These are phyloP conservation scores for Agrochola lota DNA, from an alignment of 2,888 invertebrate genomes.

Conservation along the genomic window DNA sequence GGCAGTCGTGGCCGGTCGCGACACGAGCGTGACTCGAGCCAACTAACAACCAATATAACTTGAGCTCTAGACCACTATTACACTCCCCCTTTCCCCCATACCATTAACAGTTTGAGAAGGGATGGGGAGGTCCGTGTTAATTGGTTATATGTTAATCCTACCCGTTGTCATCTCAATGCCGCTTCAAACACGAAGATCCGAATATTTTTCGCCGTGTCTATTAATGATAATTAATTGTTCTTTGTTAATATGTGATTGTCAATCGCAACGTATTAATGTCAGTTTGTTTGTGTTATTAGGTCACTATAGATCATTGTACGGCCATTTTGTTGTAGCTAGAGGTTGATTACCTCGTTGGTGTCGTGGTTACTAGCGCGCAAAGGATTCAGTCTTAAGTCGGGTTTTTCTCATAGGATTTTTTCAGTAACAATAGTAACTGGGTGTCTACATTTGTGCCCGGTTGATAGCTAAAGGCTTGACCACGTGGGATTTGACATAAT, in stretches of 20 bases:
- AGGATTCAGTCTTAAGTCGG: not conserved
- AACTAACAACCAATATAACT: conserved; percentile 71
- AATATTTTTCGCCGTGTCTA: conserved; percentile 80
- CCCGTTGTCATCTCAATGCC: conserved; percentile 89
- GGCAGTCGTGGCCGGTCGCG: conserved; percentile 84
- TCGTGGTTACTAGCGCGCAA: not conserved
- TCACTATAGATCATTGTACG: conserved; percentile 63
- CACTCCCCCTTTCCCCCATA: conserved; percentile 59
- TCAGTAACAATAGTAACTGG: not conserved
- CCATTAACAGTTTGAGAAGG: conserved; percentile 55
- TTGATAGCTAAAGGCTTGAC: no score
- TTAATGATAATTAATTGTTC: conserved; percentile 88
- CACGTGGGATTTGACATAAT: not conserved
- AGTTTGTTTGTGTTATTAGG: conserved; percentile 76
- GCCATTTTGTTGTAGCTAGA: conserved; percentile 28
- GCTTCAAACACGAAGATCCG: conserved; percentile 85
- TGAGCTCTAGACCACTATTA: conserved; percentile 72
- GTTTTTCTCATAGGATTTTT: not conserved
- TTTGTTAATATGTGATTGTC: conserved; percentile 85
- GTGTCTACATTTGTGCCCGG: not conserved
- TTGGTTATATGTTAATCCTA: conserved; percentile 84
- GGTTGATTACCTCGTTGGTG: not conserved
- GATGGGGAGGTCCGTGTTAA: conserved; percentile 68
- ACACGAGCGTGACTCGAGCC: conserved; percentile 82
- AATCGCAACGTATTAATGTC: conserved; percentile 86